Conservation (phyloP, 2,888 invertebrate genomes). For the Cerastis rubricosa region DNA sequence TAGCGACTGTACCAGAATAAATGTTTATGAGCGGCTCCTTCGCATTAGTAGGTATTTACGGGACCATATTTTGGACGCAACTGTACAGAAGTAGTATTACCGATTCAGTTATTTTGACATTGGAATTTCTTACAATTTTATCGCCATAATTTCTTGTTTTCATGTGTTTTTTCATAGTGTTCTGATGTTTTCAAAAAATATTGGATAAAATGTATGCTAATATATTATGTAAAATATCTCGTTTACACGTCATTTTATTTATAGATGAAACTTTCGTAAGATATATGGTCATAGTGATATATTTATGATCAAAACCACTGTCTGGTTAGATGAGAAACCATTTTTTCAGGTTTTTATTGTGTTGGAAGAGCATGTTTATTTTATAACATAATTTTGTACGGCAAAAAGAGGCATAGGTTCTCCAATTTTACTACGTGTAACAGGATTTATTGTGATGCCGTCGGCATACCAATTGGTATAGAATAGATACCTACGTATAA, state of each 20-base stretch:
- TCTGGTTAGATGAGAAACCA: constrained; percentile 29
- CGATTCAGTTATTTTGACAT: constrained; percentile 43
- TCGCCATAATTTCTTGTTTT: constrained; percentile 29
- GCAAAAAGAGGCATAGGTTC: constrained; percentile 25
- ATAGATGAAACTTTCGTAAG: constrained; percentile 25
- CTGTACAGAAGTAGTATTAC: constrained; percentile 48
- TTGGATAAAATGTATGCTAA: constrained; percentile 9
- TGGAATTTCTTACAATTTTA: constrained; percentile 28
- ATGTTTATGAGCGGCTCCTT: constrained; percentile 67
- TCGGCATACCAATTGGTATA: constrained; percentile 38
- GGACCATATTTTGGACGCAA: constrained; percentile 53
- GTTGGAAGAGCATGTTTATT: constrained; percentile 45
- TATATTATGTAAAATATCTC: constrained; percentile 20
- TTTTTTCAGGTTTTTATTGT: constrained; percentile 47
- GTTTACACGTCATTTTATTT: constrained; percentile 31
- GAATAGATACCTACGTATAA: constrained; percentile 50
- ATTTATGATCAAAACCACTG: constrained; percentile 50
- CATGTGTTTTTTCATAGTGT: constrained; percentile 14
- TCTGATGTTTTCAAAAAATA: constrained; percentile 32
- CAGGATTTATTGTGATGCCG: constrained; percentile 45
- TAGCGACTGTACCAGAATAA: constrained; percentile 68
- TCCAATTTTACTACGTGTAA: constrained; percentile 23
- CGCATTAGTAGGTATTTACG: constrained; percentile 59
- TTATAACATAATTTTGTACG: constrained; percentile 44
- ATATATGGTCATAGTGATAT: constrained; percentile 45